Percentiles rank a stretch among this genome's conserved stretches.
Conservation (phyloP, 1,140 invertebrate species). For the Drosophila carrolli region DNA sequence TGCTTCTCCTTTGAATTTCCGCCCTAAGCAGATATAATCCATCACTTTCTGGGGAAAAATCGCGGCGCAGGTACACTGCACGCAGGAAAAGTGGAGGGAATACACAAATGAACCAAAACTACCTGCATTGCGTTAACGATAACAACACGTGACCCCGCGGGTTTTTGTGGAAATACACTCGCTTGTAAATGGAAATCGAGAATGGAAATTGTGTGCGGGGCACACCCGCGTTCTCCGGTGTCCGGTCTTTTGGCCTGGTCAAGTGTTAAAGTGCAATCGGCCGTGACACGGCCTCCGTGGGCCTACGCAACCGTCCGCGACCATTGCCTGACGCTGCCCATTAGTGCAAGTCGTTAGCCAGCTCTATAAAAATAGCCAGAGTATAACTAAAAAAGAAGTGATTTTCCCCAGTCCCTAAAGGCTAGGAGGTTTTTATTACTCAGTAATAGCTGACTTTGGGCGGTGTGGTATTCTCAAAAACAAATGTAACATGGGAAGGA, state of each 20-base stretch:
- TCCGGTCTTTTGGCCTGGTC: slow-evolving; percentile 56
- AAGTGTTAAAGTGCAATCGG: slow-evolving; percentile 81
- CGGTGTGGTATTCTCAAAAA: not conserved
- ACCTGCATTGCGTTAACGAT: slow-evolving; percentile 67
- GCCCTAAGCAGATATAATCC: slow-evolving; percentile 62
- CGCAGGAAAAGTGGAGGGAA: slow-evolving; percentile 29
- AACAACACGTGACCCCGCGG: slow-evolving; percentile 72
- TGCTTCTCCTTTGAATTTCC: slow-evolving; percentile 70
- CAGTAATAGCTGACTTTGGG: not conserved
- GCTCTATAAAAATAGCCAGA: slow-evolving; percentile 44
- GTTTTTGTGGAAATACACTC: slow-evolving; percentile 29
- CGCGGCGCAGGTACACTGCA: slow-evolving; percentile 56
- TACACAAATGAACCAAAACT: slow-evolving; percentile 52
- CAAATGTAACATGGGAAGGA: no score
- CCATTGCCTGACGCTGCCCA: slow-evolving; percentile 66
- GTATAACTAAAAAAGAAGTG: slow-evolving; percentile 40
- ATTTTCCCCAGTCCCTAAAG: slow-evolving; percentile 37
- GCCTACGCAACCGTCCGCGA: slow-evolving; percentile 51
- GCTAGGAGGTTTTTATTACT: not conserved
- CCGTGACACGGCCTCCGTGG: slow-evolving; percentile 54
- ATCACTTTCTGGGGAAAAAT: slow-evolving; percentile 67
- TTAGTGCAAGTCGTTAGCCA: slow-evolving; percentile 72
- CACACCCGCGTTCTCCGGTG: slow-evolving; percentile 44
- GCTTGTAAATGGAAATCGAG: slow-evolving; percentile 26
- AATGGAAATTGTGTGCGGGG: slow-evolving; percentile 32